Percentiles rank a stretch among this genome's conserved stretches.
Conservation (phyloP, 2,797 vertebrate genomes). For the Chlorospingus flavigularis region DNA sequence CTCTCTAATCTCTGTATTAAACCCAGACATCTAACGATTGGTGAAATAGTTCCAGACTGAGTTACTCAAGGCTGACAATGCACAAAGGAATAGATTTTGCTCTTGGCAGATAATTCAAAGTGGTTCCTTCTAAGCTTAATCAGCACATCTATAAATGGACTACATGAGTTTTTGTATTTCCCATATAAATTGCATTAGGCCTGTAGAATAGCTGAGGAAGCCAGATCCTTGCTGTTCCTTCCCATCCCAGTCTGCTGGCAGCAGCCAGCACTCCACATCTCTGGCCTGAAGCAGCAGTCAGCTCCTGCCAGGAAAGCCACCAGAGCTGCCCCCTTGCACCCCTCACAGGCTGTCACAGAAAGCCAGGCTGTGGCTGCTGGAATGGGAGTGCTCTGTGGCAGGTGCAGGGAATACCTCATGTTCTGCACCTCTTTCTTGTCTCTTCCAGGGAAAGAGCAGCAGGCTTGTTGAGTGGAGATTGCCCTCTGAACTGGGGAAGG, state of each 20-base stretch:
- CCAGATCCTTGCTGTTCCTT: not conserved
- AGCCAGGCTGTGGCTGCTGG: not conserved
- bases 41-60: conserved; percentile 35
- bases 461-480: not conserved
- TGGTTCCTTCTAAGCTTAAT: not conserved
- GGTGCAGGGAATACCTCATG: not conserved
- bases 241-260: not conserved
- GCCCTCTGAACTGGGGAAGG: not conserved
- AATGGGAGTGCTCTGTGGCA: not conserved
- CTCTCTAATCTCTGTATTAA: not conserved
- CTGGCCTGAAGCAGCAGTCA: not conserved
- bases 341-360: not conserved
- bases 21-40: not conserved
- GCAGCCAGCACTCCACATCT: not conserved
- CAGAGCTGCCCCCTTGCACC: not conserved
- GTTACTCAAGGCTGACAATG: not conserved
- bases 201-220: not conserved
- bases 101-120: conserved; percentile 9
- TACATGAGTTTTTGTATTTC: not conserved
- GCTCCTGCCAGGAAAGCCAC: not conserved
- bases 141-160: not conserved
- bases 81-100: not conserved
- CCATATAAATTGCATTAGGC: not conserved
- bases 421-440: not conserved
- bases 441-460: not conserved